A percentile compares a stretch with the other conserved stretches of the same genome.
These are phyloP conservation scores for Torymus tubicola DNA, from an alignment of 2,888 invertebrate species.

Conservation along the genomic window DNA sequence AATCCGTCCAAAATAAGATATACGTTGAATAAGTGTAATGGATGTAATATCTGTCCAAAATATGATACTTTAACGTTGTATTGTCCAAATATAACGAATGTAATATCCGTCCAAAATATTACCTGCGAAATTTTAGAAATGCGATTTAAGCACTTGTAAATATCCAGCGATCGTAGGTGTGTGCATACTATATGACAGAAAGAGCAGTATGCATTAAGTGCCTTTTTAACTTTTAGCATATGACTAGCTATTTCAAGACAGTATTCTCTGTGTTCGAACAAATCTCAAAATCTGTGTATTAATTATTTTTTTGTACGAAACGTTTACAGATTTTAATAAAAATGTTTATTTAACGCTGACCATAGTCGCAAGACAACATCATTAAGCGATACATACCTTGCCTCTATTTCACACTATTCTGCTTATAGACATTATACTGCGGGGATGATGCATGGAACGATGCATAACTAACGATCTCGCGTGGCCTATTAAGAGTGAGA, in stretches of 20 bases:
- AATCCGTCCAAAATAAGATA: slow-evolving; percentile 66
- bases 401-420: no score
- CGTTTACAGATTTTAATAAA: slow-evolving; percentile 61
- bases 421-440: no score
- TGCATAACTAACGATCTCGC: not conserved
- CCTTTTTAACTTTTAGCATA: slow-evolving; percentile 58
- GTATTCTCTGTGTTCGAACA: slow-evolving; percentile 55
- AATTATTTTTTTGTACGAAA: slow-evolving; percentile 57
- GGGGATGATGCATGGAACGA: no score
- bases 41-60: no score
- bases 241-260: slow-evolving; percentile 31
- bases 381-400: no score
- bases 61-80: no score
- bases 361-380: not conserved
- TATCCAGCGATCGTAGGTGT: slow-evolving; percentile 58
- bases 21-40: not conserved
- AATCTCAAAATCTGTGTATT: slow-evolving; percentile 52
- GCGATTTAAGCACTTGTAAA: slow-evolving; percentile 62
- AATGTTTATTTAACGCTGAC: slow-evolving; percentile 43
- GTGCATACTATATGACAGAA: slow-evolving; percentile 14
- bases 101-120: slow-evolving; percentile 65
- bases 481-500: slow-evolving; percentile 2
- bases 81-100: no score
- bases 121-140: slow-evolving; percentile 53
- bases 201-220: slow-evolving; percentile 58